Conservation (phyloP, 2,888 invertebrate species). For the Synergus itoensis region DNA sequence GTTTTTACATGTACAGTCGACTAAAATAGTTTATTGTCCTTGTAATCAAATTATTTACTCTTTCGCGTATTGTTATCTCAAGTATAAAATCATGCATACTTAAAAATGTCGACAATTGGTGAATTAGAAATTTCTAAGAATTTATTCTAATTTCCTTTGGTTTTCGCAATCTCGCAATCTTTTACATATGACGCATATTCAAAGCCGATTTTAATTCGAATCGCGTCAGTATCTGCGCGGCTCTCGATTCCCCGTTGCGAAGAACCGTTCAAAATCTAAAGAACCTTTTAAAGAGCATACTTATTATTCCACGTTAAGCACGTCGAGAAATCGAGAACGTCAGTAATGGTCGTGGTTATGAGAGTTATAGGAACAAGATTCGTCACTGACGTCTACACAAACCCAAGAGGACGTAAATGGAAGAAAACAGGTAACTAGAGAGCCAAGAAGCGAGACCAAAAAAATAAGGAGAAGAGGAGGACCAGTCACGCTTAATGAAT, state of each 20-base stretch:
- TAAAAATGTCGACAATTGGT: no score
- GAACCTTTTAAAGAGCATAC: conserved; percentile 60
- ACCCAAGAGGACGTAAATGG: conserved; percentile 19
- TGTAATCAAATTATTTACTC: no score
- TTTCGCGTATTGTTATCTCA: no score
- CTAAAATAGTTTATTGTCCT: no score
- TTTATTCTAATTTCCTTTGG: no score
- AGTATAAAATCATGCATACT: no score
- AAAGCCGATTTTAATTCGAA: neutral
- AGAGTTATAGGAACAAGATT: conserved; percentile 53
- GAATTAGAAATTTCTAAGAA: no score
- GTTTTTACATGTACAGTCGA: no score
- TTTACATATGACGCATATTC: neutral
- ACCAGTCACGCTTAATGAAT: conserved; percentile 64
- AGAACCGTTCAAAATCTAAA: conserved; percentile 1
- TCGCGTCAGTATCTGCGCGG: neutral
- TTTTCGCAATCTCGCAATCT: no score
- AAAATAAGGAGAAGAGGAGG: neutral
- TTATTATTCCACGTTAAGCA: conserved; percentile 61
- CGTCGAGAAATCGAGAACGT: conserved; percentile 50
- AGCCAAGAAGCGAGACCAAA: conserved; percentile 40
- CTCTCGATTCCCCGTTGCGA: neutral
- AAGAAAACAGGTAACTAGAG: conserved; percentile 28
- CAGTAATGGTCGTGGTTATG: conserved; percentile 61
- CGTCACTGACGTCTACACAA: neutral